These are phyloP conservation scores for Sus cebifrons DNA, from an alignment of 2,797 vertebrate species.

Conservation along the genomic window DNA sequence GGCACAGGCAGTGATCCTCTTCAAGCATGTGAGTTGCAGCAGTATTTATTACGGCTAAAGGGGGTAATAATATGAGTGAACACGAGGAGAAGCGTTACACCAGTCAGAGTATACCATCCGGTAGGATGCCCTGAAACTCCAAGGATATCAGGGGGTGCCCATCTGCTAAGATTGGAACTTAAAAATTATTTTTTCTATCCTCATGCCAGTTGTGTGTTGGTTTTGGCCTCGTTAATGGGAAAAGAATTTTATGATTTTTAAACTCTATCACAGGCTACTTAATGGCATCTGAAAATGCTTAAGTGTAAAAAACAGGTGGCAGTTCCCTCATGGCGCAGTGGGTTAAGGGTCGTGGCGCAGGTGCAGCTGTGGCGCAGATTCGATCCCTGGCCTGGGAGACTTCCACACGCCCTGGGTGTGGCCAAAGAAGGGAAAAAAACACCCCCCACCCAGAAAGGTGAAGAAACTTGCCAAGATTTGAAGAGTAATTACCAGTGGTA, in stretches of 20 bases:
- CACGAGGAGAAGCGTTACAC: constrained; percentile 2
- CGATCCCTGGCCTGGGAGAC: no score
- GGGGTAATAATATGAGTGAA: background rate
- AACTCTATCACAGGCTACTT: background rate
- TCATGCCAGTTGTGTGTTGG: background rate
- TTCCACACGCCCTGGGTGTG: no score
- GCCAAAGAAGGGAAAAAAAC: no score
- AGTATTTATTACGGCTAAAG: constrained; percentile 33
- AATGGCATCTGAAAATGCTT: constrained; percentile 36
- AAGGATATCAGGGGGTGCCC: background rate
- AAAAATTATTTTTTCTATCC: background rate
- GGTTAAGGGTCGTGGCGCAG: no score
- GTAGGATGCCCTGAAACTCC: background rate
- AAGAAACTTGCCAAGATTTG: background rate
- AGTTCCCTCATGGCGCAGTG: no score
- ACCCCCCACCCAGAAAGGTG: background rate
- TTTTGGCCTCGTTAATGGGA: background rate
- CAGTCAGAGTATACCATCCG: background rate
- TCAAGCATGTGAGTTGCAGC: background rate
- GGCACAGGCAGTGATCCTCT: constrained; percentile 18
- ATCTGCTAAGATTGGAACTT: background rate
- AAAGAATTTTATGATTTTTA: background rate
- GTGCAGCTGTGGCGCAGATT: no score
- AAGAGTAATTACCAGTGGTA: background rate
- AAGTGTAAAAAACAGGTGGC: background rate